Base-by-base conservation (phyloP, 2,888 invertebrate species). In the Romanomermis culicivorax region DNA sequence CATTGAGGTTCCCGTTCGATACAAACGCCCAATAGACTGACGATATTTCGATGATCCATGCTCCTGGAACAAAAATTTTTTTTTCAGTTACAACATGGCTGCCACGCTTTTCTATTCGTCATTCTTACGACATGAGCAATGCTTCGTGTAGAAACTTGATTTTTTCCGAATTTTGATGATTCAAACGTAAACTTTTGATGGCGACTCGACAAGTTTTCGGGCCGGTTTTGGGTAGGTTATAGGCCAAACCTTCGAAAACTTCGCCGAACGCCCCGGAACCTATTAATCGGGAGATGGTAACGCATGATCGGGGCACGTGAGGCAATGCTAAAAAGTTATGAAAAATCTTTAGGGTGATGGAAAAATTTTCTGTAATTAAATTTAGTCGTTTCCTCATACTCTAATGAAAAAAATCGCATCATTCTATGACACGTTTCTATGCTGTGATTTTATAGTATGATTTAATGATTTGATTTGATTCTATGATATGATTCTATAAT, bases 261-360 rank as follows among this genome's bases (percentile, higher is more conserved):
- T 93, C 89, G 0, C 95, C 95, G 66, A 95, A 97, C 0, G 91
- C 91, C 0, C 95, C 95, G 56, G 85, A 84, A 0, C 93, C 95
- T 53, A 97, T 75, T 68, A 88, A 86, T 66, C 85, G 85, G 17
- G 80, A 81, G 29, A 88, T 72, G 0, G 81, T 82, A 56, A 95
- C 82, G 68, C 88, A 85, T 60, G 83, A 83, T 57, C 84, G 78
- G 42, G 80, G 77, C 57, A 93, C 83, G 69, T 85, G 85, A 0
- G 91, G 88, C 55, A 89, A 70, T 51, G 80, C 75, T 1, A 80
- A 59, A 85, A 25, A 51, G 43, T n/a, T 11, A 30, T 17, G 3
- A 29, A 36, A 14, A 26, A 29, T 20, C 36, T 52, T n/a, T n/a
- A n/a, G n/a, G 11, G 27, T n/a, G 14, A 14, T n/a, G n/a, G n/a